Base-by-base conservation (phyloP, 2,113 vertebrate genomes). In the Protobothrops mucrosquamatus region DNA sequence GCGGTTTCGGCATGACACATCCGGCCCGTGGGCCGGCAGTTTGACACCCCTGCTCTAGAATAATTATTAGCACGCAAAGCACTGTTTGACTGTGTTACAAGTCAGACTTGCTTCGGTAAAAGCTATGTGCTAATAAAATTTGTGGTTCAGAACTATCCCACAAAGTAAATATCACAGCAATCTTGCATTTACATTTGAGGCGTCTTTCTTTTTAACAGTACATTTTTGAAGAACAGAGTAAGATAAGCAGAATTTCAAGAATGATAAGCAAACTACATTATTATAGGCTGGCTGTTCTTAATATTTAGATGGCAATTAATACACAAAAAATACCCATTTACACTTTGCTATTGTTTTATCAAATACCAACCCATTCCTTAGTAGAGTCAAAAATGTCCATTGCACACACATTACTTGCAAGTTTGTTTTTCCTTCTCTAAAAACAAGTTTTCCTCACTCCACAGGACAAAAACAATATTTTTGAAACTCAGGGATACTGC, bases 181-280 rank as follows among this genome's bases (percentile, higher is more conserved):
- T 48, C 46, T 89, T 92, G 89, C 91, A 91, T 97, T 97, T 97
- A 95, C 95, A 95, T 94, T 97, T 85, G 81, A 95, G 97, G 96
- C 12, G 96, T 96, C 96, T 92, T 91, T 93, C 89, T 74, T 95
- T 95, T 94, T 94, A 92, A 3, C 88, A 56, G 87, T 92, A 95
- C 7, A 24, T 0, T 20, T 94, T 85, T 89, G 81, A 88, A 24
- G 29, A 85, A 96, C 92, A 52, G 23, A 14, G 39, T 4, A 46
- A 26, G 6, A 94, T 15, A 24, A 55, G 91, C 89, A 11, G 22
- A 94, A 94, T 23, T 0, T 87, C 46, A 54, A 48, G 24, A 91
- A 20, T 0, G 0, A 43, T 89, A 48, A 15, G 48, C 90, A 64
- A 94, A 95, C 91, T 7, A 94, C 89, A 52, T 43, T 64, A 88